A percentile compares a stretch with the other conserved stretches of the same genome.
These are phyloP conservation scores for Cistogaster globosa DNA, from an alignment of 2,888 invertebrate genomes.

Conservation along the genomic window DNA sequence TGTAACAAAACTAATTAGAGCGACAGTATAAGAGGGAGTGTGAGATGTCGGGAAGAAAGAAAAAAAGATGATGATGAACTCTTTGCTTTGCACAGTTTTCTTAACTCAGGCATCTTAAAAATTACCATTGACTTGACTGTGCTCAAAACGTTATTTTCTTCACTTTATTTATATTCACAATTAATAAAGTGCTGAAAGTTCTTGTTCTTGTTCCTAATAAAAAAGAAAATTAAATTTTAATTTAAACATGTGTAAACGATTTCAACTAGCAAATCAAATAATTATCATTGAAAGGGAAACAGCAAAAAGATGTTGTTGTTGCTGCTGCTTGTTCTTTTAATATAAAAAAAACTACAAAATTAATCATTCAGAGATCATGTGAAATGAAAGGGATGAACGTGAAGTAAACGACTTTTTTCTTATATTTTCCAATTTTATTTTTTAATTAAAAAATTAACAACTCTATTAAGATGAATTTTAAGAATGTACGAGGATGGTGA, in stretches of 20 bases:
- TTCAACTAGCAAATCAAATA: constrained; percentile 32
- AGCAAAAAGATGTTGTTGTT: too few species aligned
- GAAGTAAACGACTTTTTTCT: neutral
- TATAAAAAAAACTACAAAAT: neutral
- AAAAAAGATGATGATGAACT: too few species aligned
- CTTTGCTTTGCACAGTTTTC: too few species aligned
- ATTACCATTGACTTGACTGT: too few species aligned
- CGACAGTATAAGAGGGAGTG: too few species aligned
- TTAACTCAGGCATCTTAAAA: too few species aligned
- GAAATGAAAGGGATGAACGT: neutral
- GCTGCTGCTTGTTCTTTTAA: neutral
- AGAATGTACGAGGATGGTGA: constrained; percentile 1
- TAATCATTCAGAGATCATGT: neutral
- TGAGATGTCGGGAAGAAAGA: too few species aligned
- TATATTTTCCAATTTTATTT: constrained; percentile 11
- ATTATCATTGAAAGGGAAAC: neutral
- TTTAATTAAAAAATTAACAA: constrained; percentile 46
- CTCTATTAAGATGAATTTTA: constrained; percentile 13
- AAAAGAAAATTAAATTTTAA: constrained; percentile 36
- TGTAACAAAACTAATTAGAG: neutral
- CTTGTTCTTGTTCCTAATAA: neutral
- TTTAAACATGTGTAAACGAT: constrained; percentile 25
- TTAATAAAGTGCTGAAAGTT: neutral
- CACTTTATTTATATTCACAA: too few species aligned
- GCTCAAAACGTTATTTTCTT: too few species aligned